phyloP scores from a whole-genome alignment of 2,797 vertebrate genomes.

The Sebastes hubbsi region DNA sequence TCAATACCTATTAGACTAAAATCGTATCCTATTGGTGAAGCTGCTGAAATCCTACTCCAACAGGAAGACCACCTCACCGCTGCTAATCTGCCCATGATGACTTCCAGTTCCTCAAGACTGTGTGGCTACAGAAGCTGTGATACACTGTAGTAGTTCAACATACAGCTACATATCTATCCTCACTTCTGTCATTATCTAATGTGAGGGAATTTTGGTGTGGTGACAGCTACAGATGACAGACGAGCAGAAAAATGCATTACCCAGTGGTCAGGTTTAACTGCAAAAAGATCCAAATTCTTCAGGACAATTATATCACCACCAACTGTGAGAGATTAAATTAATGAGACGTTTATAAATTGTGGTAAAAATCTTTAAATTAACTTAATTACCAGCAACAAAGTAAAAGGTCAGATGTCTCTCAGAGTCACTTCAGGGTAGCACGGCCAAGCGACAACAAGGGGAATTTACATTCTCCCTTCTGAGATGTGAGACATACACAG shows the following conservation, averaged over 20 bases:
- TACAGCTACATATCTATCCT: slow-evolving; percentile 14
- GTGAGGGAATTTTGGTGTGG: slow-evolving; percentile 21
- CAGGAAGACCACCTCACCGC: slow-evolving; percentile 31
- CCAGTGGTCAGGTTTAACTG: slow-evolving; percentile 19
- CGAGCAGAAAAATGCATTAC: not conserved
- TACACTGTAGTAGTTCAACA: not conserved
- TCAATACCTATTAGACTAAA: not conserved
- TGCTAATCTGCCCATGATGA: slow-evolving; percentile 36
- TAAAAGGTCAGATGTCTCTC: slow-evolving; percentile 51
- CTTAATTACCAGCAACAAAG: slow-evolving; percentile 42
- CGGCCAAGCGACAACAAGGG: slow-evolving; percentile 46
- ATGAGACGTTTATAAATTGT: slow-evolving; percentile 31
- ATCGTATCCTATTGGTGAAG: slow-evolving; percentile 6
- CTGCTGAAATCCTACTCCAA: slow-evolving; percentile 33
- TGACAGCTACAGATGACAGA: slow-evolving; percentile 43
- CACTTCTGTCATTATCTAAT: slow-evolving; percentile 34
- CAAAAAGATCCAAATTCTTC: slow-evolving; percentile 33
- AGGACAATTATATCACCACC: slow-evolving; percentile 41
- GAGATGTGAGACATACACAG: slow-evolving; percentile 49
- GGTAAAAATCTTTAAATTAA: slow-evolving; percentile 37
- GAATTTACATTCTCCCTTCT: slow-evolving; percentile 42
- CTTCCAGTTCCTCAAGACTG: slow-evolving; percentile 42
- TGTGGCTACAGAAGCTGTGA: slow-evolving; percentile 21
- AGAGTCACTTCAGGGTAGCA: slow-evolving; percentile 42
- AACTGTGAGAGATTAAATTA: slow-evolving; percentile 53